A percentile compares a stretch with the other conserved stretches of the same genome.
Conservation (phyloP, 2,888 invertebrate genomes). For the Acronicta alni region DNA sequence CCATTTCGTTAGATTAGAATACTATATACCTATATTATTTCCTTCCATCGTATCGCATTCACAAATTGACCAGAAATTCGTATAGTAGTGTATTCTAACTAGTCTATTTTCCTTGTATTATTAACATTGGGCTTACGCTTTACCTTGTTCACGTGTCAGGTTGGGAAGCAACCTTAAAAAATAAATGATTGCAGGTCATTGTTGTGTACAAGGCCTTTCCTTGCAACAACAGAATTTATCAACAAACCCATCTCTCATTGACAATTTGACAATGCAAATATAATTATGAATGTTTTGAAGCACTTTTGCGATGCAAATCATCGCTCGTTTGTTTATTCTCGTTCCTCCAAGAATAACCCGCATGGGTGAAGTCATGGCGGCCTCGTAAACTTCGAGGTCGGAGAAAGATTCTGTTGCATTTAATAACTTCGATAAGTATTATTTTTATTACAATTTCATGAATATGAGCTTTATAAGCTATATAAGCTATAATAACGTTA, state of each 20-base stretch:
- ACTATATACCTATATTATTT: neutral
- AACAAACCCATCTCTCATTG: conserved; percentile 17
- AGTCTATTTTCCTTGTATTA: conserved; percentile 17
- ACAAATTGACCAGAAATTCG: neutral
- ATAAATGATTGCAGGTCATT: conserved; percentile 14
- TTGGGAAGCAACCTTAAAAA: conserved; percentile 1
- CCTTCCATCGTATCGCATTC: neutral
- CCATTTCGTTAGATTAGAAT: too few species aligned
- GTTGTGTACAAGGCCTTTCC: conserved; percentile 37
- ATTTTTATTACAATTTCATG: neutral
- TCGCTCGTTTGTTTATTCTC: conserved; percentile 60
- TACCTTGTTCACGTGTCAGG: neutral
- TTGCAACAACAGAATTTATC: conserved; percentile 18
- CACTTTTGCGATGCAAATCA: conserved; percentile 47
- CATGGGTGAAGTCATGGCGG: conserved; percentile 64
- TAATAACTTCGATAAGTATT: conserved; percentile 23
- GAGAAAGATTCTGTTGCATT: conserved; percentile 46
- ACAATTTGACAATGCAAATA: conserved; percentile 18
- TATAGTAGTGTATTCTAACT: neutral
- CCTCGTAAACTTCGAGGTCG: conserved; percentile 57
- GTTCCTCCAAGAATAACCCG: conserved; percentile 65
- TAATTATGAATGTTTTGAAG: conserved; percentile 17
- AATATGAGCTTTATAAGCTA: neutral
- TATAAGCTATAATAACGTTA: neutral
- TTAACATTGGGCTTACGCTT: conserved; percentile 24